Evolutionary conservation across 2,888 invertebrate genomes (phyloP), one percentile per base, ranked within the genome.

Genomic region (Athalia rosae): DNA sequence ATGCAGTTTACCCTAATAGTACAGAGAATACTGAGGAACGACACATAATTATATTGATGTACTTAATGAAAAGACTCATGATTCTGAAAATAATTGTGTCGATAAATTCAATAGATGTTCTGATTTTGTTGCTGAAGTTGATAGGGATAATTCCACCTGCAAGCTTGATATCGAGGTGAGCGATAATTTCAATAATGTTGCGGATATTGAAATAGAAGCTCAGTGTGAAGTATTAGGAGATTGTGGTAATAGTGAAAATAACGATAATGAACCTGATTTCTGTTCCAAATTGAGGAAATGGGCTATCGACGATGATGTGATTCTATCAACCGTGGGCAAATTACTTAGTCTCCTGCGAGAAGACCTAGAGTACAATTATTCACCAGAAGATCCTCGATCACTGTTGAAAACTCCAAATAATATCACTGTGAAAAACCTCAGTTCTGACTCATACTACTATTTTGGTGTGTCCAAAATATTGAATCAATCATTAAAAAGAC

Each of bases 371-470:
- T 69, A 66, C 56, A 66, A n/a, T 43, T n/a, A 61, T 76, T 7
- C 79, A 61, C 80, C 77, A 28, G 73, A 71, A 76, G 80, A 80
- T 62, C 79, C 77, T 56, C 77, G 76, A 48, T 76, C 79, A n/a
- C 76, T 80, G 76, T 79, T 80, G 61, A 79, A 76, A 53, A 79
- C 77, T 15, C 79, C 79, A 61, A 56, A 15, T 71, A 43, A 56
- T 13, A 43, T 43, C 56, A 28, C 7, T 63, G 48, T 53, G 45
- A 64, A 61, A 61, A 61, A 61, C 4, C 15, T 76, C 43, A 69
- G 76, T 41, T 15, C 53, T 5, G 78, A 78, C 4, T 53, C 74
- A 4, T 76, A 69, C 50, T 59, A 78, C 56, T 78, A 76, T 76
- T 78, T 78, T 69, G 76, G 78, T 13, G 61, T 78, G 48, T 66